Evolutionary conservation across 2,888 invertebrate genomes (phyloP).

Genomic region (Dorcus parallelipipedus): DNA sequence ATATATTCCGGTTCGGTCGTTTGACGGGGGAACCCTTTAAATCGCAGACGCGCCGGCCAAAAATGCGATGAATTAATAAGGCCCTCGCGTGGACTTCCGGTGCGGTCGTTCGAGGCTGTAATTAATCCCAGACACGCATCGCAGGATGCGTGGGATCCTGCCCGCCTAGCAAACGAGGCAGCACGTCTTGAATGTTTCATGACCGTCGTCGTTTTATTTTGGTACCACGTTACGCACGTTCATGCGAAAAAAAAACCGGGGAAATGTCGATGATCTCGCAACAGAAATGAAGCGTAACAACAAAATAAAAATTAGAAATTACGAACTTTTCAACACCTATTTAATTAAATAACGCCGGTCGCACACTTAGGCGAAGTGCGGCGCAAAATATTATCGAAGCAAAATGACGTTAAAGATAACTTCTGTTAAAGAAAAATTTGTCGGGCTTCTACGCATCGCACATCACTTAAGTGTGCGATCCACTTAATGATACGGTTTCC

Average conservation of each 20-base stretch:
- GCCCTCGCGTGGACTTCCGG: conserved; percentile 20
- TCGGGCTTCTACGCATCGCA: too few species aligned
- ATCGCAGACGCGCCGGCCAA: not conserved
- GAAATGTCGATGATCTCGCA: too few species aligned
- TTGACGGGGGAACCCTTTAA: not conserved
- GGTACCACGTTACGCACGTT: not conserved
- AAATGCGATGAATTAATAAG: conserved; percentile 17
- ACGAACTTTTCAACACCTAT: too few species aligned
- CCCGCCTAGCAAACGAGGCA: conserved; percentile 7
- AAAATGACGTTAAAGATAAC: too few species aligned
- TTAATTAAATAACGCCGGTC: too few species aligned
- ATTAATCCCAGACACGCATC: conserved; percentile 23
- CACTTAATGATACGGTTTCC: too few species aligned
- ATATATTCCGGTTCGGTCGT: not conserved
- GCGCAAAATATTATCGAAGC: too few species aligned
- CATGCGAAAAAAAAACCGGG: not conserved
- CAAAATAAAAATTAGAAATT: too few species aligned
- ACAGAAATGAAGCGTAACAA: too few species aligned
- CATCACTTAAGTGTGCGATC: too few species aligned
- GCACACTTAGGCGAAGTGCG: too few species aligned
- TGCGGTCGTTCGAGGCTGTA: conserved; percentile 17
- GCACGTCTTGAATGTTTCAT: conserved; percentile 11
- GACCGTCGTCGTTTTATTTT: not conserved
- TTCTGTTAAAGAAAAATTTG: too few species aligned
- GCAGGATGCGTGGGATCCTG: conserved; percentile 18